Conservation (phyloP, 2,888 invertebrate species). For the Itoplectis maculator region DNA sequence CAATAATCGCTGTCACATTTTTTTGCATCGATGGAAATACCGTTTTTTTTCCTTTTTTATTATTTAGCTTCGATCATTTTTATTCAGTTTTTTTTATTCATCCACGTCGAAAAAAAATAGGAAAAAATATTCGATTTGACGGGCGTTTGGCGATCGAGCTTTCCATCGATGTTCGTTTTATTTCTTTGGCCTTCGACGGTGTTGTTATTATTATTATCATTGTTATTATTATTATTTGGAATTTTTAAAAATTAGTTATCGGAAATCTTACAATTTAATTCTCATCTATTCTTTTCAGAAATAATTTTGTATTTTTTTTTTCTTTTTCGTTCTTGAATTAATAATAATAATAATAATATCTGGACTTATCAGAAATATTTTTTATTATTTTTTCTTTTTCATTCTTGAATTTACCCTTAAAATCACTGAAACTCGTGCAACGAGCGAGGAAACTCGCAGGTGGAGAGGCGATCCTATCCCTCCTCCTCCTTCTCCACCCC, state of each 20-base stretch:
- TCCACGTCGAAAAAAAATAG: background rate
- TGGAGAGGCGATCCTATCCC: no score
- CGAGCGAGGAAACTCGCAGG: background rate
- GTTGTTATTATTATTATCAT: background rate
- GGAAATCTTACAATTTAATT: background rate
- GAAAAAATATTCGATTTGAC: background rate
- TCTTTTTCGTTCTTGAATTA: no score
- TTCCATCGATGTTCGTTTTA: background rate
- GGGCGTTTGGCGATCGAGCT: background rate
- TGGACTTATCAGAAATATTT: no score
- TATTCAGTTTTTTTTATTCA: background rate
- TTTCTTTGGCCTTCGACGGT: background rate
- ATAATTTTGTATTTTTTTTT: background rate
- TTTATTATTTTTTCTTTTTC: background rate
- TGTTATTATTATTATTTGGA: background rate
- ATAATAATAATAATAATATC: no score
- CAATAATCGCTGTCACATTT: conserved; percentile 59
- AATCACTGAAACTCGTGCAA: background rate
- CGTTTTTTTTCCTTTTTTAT: background rate
- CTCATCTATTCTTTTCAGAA: background rate
- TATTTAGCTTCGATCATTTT: background rate
- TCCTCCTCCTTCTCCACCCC: no score
- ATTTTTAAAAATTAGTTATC: no score
- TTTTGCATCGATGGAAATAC: conserved; percentile 18
- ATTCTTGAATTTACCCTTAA: background rate